A percentile compares a stretch with the other conserved stretches of the same genome.
phyloP scores from a whole-genome alignment of 2,888 invertebrate species.

The Neoascia interrupta region DNA sequence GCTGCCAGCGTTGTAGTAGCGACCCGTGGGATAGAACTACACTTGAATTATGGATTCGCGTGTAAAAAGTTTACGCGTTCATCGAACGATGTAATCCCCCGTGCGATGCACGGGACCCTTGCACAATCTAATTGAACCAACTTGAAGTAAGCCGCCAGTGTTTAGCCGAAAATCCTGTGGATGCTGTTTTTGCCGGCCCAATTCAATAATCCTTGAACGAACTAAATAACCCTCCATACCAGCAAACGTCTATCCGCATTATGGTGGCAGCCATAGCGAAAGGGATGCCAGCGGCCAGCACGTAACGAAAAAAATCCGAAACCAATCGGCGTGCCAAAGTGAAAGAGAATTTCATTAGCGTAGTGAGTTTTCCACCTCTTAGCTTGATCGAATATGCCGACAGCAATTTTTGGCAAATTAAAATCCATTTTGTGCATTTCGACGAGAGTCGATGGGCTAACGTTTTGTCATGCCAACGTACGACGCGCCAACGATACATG shows the following conservation, averaged over 20 bases:
- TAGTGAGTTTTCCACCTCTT: conserved; percentile 13
- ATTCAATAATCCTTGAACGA: conserved; percentile 37
- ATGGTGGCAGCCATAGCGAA: conserved; percentile 18
- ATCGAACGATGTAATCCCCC: conserved; percentile 39
- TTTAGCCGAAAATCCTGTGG: conserved; percentile 14
- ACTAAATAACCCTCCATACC: conserved; percentile 2
- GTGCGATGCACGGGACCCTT: conserved; percentile 10
- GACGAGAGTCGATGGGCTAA: too few relatives aligned
- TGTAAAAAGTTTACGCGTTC: not conserved
- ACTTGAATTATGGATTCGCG: conserved; percentile 37
- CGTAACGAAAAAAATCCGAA: conserved; percentile 32
- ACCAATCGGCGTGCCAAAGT: not conserved
- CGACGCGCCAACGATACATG: too few relatives aligned
- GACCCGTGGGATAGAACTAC: conserved; percentile 14
- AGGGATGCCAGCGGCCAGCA: too few relatives aligned
- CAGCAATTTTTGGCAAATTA: conserved; percentile 45
- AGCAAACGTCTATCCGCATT: conserved; percentile 9
- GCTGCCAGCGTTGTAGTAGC: conserved; percentile 2
- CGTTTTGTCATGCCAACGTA: too few relatives aligned
- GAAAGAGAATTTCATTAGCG: conserved; percentile 28
- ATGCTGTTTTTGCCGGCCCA: conserved; percentile 18
- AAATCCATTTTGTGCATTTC: conserved; percentile 23
- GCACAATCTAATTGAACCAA: conserved; percentile 25
- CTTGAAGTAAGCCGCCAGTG: too few relatives aligned
- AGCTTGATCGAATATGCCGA: conserved; percentile 36